Evolutionary conservation across 1,140 invertebrate genomes (phyloP).

Genomic region (Rhizoglyphus robini): DNA sequence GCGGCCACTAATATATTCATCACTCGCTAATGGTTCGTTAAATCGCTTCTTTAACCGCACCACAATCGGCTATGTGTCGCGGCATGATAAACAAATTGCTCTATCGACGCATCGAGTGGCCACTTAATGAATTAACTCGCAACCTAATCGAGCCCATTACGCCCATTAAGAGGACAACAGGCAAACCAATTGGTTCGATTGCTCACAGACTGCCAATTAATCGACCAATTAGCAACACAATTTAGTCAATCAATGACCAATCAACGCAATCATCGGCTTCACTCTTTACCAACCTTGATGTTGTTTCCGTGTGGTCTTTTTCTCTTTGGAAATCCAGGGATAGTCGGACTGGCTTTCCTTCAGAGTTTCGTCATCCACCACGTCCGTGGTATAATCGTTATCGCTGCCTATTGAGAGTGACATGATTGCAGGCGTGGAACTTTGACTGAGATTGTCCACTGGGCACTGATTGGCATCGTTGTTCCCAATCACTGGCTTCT

Average conservation of each 20-base stretch:
- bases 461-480: neutral
- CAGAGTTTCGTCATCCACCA: neutral
- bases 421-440: constrained; percentile 12
- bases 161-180: too few species aligned
- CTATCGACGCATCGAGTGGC: neutral
- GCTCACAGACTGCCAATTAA: too few species aligned
- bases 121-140: neutral
- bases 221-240: too few species aligned
- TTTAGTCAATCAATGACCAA: too few species aligned
- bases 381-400: neutral
- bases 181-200: too few species aligned
- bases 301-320: constrained; percentile 76
- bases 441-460: constrained; percentile 1
- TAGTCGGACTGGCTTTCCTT: constrained; percentile 9
- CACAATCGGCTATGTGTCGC: neutral
- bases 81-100: constrained; percentile 8
- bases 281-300: constrained; percentile 81
- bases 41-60: neutral
- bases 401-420: constrained; percentile 16
- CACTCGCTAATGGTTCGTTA: neutral
- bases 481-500: neutral
- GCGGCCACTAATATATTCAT: neutral
- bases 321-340: constrained; percentile 78
- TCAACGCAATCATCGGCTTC: too few species aligned
- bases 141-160: too few species aligned